These are phyloP conservation scores for Hippocampus mohnikei DNA, from an alignment of 2,113 vertebrate species.

Conservation along the genomic window DNA sequence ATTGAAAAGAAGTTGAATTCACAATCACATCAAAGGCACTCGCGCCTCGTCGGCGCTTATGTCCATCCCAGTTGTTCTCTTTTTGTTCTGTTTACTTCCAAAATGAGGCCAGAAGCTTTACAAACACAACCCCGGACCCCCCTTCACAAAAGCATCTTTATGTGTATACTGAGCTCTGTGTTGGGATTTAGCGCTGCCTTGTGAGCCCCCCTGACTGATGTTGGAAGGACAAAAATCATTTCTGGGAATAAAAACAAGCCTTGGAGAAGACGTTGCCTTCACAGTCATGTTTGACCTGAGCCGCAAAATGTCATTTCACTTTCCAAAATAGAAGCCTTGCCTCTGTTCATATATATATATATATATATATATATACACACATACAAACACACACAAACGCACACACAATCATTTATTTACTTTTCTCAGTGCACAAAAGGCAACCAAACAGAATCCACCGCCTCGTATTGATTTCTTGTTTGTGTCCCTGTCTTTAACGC, in stretches of 20 bases:
- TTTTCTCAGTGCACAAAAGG: background rate
- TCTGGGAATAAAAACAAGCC: constrained; percentile 3
- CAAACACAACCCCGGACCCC: background rate
- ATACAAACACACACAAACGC: too few relatives aligned
- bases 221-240: constrained; percentile 1
- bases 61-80: background rate
- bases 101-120: constrained; percentile 7
- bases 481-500: constrained; percentile 1
- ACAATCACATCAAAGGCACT: background rate
- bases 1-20: background rate
- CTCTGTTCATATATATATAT: background rate
- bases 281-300: constrained; percentile 4
- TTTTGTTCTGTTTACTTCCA: constrained; percentile 5
- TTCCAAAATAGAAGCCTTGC: constrained; percentile 1
- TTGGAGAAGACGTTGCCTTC: background rate
- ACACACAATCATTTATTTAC: background rate
- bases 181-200: constrained; percentile 1
- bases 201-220: constrained; percentile 9
- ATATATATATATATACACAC: too few relatives aligned
- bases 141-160: constrained; percentile 6
- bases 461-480: constrained; percentile 5
- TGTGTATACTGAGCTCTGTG: constrained; percentile 3
- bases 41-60: background rate
- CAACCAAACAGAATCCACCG: constrained; percentile 3
- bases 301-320: constrained; percentile 7